Base-by-base conservation (phyloP, 2,888 invertebrate species). In the Andrena flavipes region DNA sequence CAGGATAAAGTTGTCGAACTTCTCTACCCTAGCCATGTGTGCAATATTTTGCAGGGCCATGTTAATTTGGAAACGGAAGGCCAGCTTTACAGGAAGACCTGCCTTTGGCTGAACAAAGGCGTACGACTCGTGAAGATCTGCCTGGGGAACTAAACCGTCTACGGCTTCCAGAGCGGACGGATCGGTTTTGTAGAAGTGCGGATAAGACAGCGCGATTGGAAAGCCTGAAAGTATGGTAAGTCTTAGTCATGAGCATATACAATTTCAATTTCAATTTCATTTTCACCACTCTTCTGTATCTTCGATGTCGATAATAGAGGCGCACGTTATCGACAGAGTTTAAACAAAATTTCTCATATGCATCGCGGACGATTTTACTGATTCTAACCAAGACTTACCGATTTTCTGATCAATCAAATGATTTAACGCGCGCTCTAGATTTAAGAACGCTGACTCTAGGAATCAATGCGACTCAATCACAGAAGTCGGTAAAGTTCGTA, bases 151-250 rank as follows among this genome's bases (percentile, higher is more conserved):
- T 0, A 95, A 92, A 26, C 98, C 97, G 4, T 96, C 96, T 0
- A 98, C 95, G 72, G 96, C 96, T 69, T 95, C 95, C 80, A 95
- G 94, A 1, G 97, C 94, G 0, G 95, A 92, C 0, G 96, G 95
- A 85, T 97, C 97, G 0, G 96, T 96, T 82, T 97, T 95, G 92
- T 97, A 96, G 93, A 98, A 98, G 93, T 98, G 98, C 0, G 98
- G 98, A 93, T 97, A 97, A 56, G 98, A 98, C 6, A 98, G 94
- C 0, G 97, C 97, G 62, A 98, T 98, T 0, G 98, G 98, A 92
- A 98, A 98, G 0, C 98, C 95, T 95, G 70, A 0, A 75, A 65
- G 64, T 20, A 48, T 62, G 8, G 5, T 5, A 48, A 49, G 60
- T 3, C 3, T 54, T 13, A 56, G 13, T 23, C 1, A 56, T 51